phyloP scores from a whole-genome alignment of 2,888 invertebrate genomes.

The Ramazzottius varieornatus region DNA sequence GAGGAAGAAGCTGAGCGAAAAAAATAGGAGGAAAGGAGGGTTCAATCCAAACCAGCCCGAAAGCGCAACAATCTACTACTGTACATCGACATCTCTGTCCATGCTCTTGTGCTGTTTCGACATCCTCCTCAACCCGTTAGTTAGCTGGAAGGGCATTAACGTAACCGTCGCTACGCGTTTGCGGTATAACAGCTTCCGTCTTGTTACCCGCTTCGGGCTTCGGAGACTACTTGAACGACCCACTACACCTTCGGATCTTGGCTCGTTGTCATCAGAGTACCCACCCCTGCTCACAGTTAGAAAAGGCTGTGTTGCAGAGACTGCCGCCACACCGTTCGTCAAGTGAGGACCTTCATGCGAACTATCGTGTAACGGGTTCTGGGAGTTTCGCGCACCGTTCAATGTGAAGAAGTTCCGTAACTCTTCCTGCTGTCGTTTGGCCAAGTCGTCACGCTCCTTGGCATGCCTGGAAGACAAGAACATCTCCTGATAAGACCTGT shows the following conservation, averaged over 20 bases:
- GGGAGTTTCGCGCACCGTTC: not conserved
- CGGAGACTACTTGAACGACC: not conserved
- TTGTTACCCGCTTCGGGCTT: not conserved
- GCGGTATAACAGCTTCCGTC: not conserved
- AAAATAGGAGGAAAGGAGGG: too few relatives aligned
- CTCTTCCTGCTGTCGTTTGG: constrained; percentile 26
- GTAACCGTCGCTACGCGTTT: not conserved
- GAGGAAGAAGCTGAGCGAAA: too few relatives aligned
- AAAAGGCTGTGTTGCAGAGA: not conserved
- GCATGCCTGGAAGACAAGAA: constrained; percentile 22
- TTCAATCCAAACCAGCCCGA: too few relatives aligned
- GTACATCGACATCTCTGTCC: too few relatives aligned
- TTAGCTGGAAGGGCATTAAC: too few relatives aligned
- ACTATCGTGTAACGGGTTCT: not conserved
- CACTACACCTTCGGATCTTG: not conserved
- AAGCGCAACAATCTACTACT: too few relatives aligned
- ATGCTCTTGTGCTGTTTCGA: too few relatives aligned
- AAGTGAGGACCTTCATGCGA: not conserved
- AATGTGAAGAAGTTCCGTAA: not conserved
- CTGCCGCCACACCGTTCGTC: not conserved
- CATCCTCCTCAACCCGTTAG: too few relatives aligned
- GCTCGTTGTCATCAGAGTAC: not conserved
- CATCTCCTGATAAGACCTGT: too few relatives aligned
- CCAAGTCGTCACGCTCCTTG: constrained; percentile 30
- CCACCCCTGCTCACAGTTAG: not conserved